Evolutionary conservation across 2,888 invertebrate species (phyloP), one percentile per base, ranked within the genome.

Genomic region (Cantharis rustica): DNA sequence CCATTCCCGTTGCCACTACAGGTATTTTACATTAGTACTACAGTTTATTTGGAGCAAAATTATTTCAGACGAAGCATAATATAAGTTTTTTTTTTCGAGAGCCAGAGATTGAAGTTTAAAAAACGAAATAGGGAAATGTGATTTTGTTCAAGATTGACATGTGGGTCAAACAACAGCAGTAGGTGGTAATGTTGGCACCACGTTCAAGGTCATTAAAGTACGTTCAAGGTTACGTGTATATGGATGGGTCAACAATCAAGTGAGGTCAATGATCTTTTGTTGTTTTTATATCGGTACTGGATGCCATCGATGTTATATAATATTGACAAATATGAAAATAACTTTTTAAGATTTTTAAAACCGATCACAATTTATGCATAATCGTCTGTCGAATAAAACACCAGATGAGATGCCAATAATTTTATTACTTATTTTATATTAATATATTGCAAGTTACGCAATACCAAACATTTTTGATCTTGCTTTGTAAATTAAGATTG

Each of bases 111-210:
- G n/a, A 47, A 47, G 47, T 47, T n/a, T n/a, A 47, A 47, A 47
- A 47, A 47, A 47, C 20, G n/a, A 71, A 61, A 71, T 23, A 62
- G 66, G 71, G 63, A 75, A 47, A 69, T 68, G 70, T 27, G 62
- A 17, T 71, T 73, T 76, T 79, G 71, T 75, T 77, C 71, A 75
- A 61, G 71, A 71, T 72, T 73, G 74, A 79, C 79, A 84, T 84
- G 83, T 84, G 77, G 84, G 84, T 84, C 84, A 84, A 78, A 81
- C 80, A 75, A 76, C 75, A 75, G 72, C 81, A 81, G 81, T 84
- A 84, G 84, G 84, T 82, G 84, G 82, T 79, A 81, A 80, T 81
- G 82, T 82, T 84, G 83, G 83, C 84, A 84, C 81, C 82, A 80
- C 82, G 81, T 82, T 84, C 84, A 85, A 85, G 85, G 85, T 84